These are phyloP conservation scores for Panurus biarmicus DNA, from an alignment of 2,113 vertebrate species.

Conservation along the genomic window DNA sequence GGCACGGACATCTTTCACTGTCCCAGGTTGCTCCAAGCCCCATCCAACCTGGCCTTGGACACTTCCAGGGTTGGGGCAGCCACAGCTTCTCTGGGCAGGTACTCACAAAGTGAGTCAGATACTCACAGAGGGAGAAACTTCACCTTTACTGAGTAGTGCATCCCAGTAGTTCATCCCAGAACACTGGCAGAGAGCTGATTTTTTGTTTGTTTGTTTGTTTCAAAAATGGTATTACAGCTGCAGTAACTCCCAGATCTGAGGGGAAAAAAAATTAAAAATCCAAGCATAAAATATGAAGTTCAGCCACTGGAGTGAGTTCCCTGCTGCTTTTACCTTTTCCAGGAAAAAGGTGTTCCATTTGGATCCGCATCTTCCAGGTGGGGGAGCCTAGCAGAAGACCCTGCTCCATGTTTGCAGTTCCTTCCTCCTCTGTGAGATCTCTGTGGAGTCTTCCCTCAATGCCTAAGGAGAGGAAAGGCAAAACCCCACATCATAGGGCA, in stretches of 20 bases:
- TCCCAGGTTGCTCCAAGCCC: background rate
- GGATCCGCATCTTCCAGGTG: background rate
- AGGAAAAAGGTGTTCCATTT: background rate
- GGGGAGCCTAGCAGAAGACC: background rate
- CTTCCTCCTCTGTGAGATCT: background rate
- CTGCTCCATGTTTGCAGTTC: background rate
- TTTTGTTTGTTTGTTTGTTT: too few species aligned
- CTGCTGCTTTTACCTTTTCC: background rate
- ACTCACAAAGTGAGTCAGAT: background rate
- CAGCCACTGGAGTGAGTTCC: background rate
- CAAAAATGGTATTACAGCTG: background rate
- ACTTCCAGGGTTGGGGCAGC: background rate
- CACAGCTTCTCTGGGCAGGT: background rate
- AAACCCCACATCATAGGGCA: background rate
- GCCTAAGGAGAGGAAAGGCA: background rate
- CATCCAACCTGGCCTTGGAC: rapidly evolving
- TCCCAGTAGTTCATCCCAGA: background rate
- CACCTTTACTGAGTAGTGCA: background rate
- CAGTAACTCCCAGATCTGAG: background rate
- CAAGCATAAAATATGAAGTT: background rate
- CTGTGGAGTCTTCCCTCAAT: background rate
- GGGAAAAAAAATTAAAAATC: rapidly evolving
- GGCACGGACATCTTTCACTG: rapidly evolving
- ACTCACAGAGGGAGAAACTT: background rate
- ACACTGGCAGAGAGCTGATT: background rate